Evolutionary conservation across 2,113 vertebrate genomes (phyloP).

Genomic region (Orycteropus afer): DNA sequence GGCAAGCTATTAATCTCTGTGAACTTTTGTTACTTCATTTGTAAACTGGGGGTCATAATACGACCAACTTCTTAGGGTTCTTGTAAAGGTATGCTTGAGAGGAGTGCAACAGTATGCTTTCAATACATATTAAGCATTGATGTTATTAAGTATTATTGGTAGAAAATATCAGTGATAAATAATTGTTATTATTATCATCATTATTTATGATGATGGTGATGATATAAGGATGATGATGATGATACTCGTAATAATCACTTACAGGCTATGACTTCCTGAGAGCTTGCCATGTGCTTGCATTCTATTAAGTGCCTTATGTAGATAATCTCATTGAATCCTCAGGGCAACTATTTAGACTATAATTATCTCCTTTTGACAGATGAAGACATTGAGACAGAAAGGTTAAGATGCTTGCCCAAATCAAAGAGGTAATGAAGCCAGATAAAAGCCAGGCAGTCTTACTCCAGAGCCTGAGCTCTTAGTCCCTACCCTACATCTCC

Average conservation of each 20-base stretch:
- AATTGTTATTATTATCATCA: background rate
- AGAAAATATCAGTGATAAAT: background rate
- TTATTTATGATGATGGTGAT: background rate
- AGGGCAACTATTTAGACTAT: background rate
- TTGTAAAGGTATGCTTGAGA: background rate
- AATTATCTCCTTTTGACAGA: background rate
- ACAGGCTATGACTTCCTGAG: background rate
- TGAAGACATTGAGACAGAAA: background rate
- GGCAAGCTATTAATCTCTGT: background rate
- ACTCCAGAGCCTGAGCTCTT: background rate
- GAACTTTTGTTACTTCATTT: background rate
- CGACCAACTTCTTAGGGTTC: background rate
- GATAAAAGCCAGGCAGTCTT: background rate
- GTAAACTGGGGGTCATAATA: background rate
- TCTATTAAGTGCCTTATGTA: background rate
- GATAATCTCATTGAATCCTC: background rate
- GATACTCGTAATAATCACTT: background rate
- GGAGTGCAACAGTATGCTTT: background rate
- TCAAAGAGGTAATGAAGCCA: slow-evolving; percentile 1
- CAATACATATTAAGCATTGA: background rate
- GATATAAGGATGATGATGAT: background rate
- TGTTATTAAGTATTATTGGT: background rate
- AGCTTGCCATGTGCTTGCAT: background rate
- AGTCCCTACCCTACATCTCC: accelerated
- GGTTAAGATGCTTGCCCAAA: background rate